Conservation (phyloP, 2,797 vertebrate genomes). For the Anas acuta region DNA sequence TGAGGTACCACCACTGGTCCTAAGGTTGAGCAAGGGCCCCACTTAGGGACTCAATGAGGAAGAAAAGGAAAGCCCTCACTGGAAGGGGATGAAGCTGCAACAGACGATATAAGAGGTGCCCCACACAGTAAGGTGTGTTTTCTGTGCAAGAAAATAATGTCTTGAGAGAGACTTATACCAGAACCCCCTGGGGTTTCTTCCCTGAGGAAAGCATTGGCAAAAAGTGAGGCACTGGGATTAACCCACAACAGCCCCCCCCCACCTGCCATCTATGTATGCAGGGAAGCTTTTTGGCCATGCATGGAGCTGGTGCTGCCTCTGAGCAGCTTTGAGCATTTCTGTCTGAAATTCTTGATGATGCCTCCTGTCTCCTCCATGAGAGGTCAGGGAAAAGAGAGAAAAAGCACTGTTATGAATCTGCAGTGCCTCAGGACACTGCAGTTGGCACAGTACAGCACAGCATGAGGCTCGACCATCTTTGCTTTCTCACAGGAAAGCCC, state of each 20-base stretch:
- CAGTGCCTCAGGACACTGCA: background rate
- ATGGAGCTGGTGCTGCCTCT: background rate
- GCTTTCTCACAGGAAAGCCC: background rate
- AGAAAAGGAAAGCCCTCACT: background rate
- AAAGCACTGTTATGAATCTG: background rate
- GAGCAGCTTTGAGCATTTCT: background rate
- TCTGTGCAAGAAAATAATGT: background rate
- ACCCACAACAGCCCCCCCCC: rapidly evolving
- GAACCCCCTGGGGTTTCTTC: background rate
- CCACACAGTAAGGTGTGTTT: background rate
- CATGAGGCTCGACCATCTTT: background rate
- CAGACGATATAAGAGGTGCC: background rate
- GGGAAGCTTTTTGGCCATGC: background rate
- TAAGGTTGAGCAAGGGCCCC: background rate
- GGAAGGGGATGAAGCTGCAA: background rate
- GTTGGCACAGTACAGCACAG: background rate
- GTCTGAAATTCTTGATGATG: background rate
- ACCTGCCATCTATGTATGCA: background rate
- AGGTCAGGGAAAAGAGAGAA: background rate
- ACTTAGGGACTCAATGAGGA: background rate
- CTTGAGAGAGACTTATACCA: background rate
- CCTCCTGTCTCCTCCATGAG: background rate
- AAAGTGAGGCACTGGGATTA: background rate
- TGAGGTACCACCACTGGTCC: background rate
- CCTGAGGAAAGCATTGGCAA: background rate